phyloP scores from a whole-genome alignment of 2,113 vertebrate species.

The Odobenus rosmarus region DNA sequence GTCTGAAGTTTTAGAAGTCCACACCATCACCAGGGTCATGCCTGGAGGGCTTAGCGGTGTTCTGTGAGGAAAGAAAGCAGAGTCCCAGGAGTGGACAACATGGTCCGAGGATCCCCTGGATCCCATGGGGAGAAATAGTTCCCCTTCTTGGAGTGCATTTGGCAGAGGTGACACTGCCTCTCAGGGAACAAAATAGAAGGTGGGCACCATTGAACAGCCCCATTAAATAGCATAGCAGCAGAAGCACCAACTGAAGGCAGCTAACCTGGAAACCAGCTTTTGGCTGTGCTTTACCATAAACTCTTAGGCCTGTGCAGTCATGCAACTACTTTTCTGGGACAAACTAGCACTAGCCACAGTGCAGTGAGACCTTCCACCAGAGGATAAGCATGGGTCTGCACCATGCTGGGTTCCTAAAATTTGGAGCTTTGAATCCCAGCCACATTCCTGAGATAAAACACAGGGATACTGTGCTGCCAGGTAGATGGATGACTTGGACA shows the following conservation, averaged over 20 bases:
- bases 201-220: not conserved
- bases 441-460: not conserved
- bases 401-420: not conserved
- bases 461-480: not conserved
- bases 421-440: not conserved
- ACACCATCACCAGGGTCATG: not conserved
- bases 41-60: not conserved
- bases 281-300: not conserved
- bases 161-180: not conserved
- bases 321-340: not conserved
- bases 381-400: not conserved
- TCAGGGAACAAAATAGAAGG: not conserved
- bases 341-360: not conserved
- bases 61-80: not conserved
- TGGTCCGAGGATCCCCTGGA: not conserved
- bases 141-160: not conserved
- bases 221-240: not conserved
- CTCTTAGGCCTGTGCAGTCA: not conserved
- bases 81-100: not conserved
- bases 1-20: not conserved
- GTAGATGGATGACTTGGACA: not conserved
- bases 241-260: not conserved
- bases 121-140: not conserved
- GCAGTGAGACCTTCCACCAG: not conserved
- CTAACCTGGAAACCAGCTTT: not conserved